phyloP scores from a whole-genome alignment of 1,140 invertebrate species.

The Babylonia areolata region DNA sequence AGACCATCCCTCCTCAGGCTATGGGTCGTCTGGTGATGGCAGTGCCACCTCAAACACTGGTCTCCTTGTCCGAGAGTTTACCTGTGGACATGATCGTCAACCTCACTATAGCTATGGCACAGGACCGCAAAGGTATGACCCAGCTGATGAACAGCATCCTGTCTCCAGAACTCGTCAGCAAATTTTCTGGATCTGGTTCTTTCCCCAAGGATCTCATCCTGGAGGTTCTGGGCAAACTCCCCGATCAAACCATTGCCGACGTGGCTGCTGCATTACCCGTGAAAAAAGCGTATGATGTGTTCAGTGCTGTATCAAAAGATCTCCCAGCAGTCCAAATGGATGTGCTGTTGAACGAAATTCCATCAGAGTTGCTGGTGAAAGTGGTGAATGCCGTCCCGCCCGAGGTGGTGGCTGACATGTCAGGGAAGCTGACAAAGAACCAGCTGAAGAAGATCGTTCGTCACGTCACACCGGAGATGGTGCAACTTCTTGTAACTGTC shows the following conservation, averaged over 20 bases:
- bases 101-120: background rate
- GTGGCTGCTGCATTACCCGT: conserved; percentile 13
- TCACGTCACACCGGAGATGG: background rate
- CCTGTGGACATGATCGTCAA: conserved; percentile 17
- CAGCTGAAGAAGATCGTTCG: conserved; percentile 29
- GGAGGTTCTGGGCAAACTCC: conserved; percentile 11
- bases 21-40: background rate
- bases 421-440: background rate
- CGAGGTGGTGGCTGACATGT: conserved; percentile 3
- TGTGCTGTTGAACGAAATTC: background rate
- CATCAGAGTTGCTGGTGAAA: conserved; percentile 19
- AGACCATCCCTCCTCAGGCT: conserved; percentile 2
- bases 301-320: background rate
- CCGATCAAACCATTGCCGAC: conserved; percentile 20
- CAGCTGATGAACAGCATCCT: background rate
- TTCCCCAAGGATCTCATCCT: background rate
- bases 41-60: background rate
- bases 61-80: background rate
- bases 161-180: background rate
- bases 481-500: background rate
- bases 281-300: background rate
- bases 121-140: background rate
- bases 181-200: background rate
- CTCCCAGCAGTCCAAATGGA: background rate
- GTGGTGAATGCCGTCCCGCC: conserved; percentile 20